Base-by-base conservation (phyloP, 2,113 vertebrate genomes). In the Sceloporus undulatus region DNA sequence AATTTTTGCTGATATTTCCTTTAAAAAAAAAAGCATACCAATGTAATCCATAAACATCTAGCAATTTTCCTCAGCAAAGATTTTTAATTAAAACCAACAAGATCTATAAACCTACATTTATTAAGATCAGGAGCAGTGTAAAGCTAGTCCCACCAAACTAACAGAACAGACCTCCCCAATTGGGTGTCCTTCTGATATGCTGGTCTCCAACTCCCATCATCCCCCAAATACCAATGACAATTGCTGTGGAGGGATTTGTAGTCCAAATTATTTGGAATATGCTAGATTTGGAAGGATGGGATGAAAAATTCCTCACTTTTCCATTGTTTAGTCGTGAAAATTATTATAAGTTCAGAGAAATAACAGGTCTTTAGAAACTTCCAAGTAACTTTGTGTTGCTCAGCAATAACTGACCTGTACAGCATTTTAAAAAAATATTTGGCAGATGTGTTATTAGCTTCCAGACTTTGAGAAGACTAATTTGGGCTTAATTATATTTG, bases 1-100 rank as follows among this genome's bases (percentile, higher is more conserved):
- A 99, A 88, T 97, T 98, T 95, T 97, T 98, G 96, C 98, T 99
- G 79, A 99, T 98, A 94, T 98, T 98, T 89, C 98, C 98, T 99
- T 94, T 91, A 79, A 2, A 93, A 59, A 40, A 75, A 59, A 25
- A 27, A 62, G n/a, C 9, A 42, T 11, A 40, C 4, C 21, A 75
- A 23, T 88, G 87, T 86, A 87, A 87, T 79, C 81, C 29, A n/a
- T 87, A 13, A 90, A 87, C 25, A 2, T 90, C 65, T 56, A 1
- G 13, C 34, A 54, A 70, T 21, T 56, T 56, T 87, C 0, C 4
- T 68, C 70, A 88, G 13, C 25, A 79, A 62, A 5, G 85, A 27
- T 79, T 85, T 56, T 19, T 80, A 23, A 14, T 34, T 42, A 48
- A 68, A 84, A 79, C 23, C n/a, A 25, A 74, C 7, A 78, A 78